phyloP scores from a whole-genome alignment of 2,113 vertebrate genomes.

The Orcinus orca region DNA sequence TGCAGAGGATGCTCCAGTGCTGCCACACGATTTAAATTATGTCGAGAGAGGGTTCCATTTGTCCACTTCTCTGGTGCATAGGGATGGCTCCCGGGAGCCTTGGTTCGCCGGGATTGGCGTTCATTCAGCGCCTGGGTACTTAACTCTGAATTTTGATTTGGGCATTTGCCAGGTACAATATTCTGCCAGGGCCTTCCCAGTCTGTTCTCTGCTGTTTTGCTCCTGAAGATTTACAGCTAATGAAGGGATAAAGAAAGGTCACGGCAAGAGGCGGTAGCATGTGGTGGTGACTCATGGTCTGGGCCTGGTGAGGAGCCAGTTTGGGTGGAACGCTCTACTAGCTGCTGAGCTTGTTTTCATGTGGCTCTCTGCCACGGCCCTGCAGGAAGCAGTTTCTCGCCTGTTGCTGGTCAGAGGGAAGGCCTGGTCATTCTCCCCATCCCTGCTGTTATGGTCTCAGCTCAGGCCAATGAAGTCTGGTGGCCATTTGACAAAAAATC shows the following conservation, averaged over 20 bases:
- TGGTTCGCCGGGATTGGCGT: background rate
- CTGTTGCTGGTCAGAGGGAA: conserved; percentile 31
- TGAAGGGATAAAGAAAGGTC: conserved; percentile 73
- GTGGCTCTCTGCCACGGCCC: conserved; percentile 31
- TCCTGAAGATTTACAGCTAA: conserved; percentile 68
- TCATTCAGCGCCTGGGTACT: conserved; percentile 45
- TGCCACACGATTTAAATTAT: conserved; percentile 3
- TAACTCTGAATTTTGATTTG: conserved; percentile 65
- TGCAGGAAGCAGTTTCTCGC: conserved; percentile 40
- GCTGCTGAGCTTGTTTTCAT: conserved; percentile 7
- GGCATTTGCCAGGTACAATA: conserved; percentile 38
- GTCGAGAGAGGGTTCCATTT: conserved; percentile 29
- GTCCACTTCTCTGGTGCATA: conserved; percentile 28
- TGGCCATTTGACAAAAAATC: conserved; percentile 14
- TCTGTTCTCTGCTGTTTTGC: conserved; percentile 60
- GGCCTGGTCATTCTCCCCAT: background rate
- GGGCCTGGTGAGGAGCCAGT: conserved; percentile 59
- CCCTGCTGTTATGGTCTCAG: background rate
- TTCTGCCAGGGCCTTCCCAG: conserved; percentile 60
- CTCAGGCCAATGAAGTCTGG: conserved; percentile 16
- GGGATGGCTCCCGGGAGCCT: background rate
- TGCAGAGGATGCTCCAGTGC: conserved; percentile 34
- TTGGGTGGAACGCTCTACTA: conserved; percentile 25
- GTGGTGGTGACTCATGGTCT: conserved; percentile 65
- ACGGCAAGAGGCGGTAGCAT: conserved; percentile 14